Evolutionary conservation across 2,888 invertebrate species (phyloP).

Genomic region (Anoncus sp.): DNA sequence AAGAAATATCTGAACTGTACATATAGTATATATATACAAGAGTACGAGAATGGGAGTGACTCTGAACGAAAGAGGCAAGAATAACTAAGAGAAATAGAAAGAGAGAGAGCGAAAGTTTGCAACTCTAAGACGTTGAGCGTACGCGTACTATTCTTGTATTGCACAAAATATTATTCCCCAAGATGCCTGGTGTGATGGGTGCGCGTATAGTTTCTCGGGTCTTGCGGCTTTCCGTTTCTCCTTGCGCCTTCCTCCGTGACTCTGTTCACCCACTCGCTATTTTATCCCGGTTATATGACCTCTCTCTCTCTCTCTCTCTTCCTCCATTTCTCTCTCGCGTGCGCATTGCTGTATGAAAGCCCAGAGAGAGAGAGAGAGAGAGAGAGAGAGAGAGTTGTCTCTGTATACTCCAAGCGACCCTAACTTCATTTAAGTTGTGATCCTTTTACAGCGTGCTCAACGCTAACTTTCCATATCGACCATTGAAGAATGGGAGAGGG

Average conservation of each 20-base stretch:
- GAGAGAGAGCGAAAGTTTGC: not conserved
- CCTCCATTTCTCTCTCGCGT: slow-evolving; percentile 14
- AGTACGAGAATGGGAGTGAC: slow-evolving; percentile 37
- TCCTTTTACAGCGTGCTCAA: slow-evolving; percentile 72
- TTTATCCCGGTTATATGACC: slow-evolving; percentile 45
- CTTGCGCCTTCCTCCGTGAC: slow-evolving; percentile 34
- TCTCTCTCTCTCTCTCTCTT: slow-evolving; percentile 26
- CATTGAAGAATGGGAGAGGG: slow-evolving; percentile 64
- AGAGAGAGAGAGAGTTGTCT: slow-evolving; percentile 68
- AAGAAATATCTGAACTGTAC: slow-evolving; percentile 18
- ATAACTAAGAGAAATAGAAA: slow-evolving; percentile 20
- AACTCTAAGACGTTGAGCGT: slow-evolving; percentile 35
- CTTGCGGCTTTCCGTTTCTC: slow-evolving; percentile 50
- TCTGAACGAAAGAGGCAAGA: slow-evolving; percentile 56
- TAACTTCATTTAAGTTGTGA: slow-evolving; percentile 80
- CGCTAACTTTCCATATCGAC: slow-evolving; percentile 75
- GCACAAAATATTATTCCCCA: slow-evolving; percentile 73
- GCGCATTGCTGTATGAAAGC: slow-evolving; percentile 30
- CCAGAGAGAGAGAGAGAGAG: too few relatives aligned
- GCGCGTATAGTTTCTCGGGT: slow-evolving; percentile 31
- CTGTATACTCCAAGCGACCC: slow-evolving; percentile 53
- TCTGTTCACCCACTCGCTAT: slow-evolving; percentile 30
- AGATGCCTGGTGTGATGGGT: slow-evolving; percentile 36
- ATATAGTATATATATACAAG: too few relatives aligned
- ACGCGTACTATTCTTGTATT: slow-evolving; percentile 57